Conservation (phyloP, 2,113 vertebrate species). For the Callopanchax toddi region DNA sequence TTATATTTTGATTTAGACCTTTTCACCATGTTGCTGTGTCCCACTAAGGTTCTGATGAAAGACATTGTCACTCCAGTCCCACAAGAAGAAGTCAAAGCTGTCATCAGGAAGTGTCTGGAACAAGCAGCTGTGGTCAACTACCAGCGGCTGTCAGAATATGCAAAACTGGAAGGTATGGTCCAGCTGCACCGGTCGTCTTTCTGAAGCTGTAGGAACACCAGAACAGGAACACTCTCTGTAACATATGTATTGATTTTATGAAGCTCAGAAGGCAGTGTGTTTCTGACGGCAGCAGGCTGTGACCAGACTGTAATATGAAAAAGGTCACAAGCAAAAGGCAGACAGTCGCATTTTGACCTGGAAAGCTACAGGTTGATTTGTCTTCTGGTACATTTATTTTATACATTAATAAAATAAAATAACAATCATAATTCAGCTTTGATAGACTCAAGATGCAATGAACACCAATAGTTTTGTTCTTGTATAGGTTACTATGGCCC, state of each 20-base stretch:
- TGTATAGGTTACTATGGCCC: too few relatives aligned
- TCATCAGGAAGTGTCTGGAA: slow-evolving; percentile 97
- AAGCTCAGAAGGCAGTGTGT: not conserved
- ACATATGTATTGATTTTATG: too few relatives aligned
- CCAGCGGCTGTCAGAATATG: slow-evolving; percentile 96
- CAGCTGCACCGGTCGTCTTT: not conserved
- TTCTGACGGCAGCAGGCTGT: too few relatives aligned
- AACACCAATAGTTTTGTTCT: too few relatives aligned
- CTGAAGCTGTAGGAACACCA: not conserved
- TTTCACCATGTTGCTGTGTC: not conserved
- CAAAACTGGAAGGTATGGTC: slow-evolving; percentile 97
- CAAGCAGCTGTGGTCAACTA: slow-evolving; percentile 98
- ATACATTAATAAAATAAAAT: too few relatives aligned
- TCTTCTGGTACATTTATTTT: too few relatives aligned
- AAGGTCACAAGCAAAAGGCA: too few relatives aligned
- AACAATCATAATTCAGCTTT: too few relatives aligned
- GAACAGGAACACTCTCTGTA: not conserved
- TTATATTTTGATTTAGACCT: not conserved
- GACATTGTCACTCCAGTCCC: slow-evolving; percentile 95
- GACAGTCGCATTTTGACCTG: too few relatives aligned
- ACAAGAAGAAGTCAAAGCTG: slow-evolving; percentile 96
- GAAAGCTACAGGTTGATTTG: too few relatives aligned
- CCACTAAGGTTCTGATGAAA: slow-evolving; percentile 96
- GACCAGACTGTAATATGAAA: too few relatives aligned
- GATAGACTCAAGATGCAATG: too few relatives aligned